These are phyloP conservation scores for Metallyticus violacea DNA, from an alignment of 2,888 invertebrate genomes.

Conservation along the genomic window DNA sequence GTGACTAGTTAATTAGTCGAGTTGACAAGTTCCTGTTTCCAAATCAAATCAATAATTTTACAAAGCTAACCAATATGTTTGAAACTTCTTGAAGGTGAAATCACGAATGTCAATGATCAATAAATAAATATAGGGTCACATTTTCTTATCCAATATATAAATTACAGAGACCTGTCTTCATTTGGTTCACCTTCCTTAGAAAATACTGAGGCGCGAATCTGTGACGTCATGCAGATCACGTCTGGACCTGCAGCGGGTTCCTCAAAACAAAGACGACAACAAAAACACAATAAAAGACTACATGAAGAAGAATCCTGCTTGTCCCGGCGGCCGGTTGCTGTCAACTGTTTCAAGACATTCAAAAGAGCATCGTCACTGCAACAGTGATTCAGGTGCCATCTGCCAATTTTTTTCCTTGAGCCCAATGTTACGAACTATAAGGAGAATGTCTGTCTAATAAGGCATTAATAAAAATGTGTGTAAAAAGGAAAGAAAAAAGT, in stretches of 20 bases:
- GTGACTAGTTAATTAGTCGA: no score
- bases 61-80: no score
- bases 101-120: no score
- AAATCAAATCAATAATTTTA: no score
- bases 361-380: neutral
- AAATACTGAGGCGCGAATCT: neutral
- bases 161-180: neutral
- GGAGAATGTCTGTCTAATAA: no score
- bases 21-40: no score
- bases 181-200: neutral
- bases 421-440: neutral
- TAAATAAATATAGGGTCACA: no score
- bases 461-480: no score
- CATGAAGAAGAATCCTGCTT: neutral
- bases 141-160: no score
- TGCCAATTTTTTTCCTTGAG: neutral
- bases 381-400: neutral
- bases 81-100: no score
- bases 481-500: no score
- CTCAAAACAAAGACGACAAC: neutral
- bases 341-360: constrained; percentile 2
- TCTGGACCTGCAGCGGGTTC: neutral
- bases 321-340: neutral
- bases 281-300: neutral
- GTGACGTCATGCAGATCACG: neutral